Evolutionary conservation across 2,888 invertebrate species (phyloP).

Genomic region (Mimachlamys varia): DNA sequence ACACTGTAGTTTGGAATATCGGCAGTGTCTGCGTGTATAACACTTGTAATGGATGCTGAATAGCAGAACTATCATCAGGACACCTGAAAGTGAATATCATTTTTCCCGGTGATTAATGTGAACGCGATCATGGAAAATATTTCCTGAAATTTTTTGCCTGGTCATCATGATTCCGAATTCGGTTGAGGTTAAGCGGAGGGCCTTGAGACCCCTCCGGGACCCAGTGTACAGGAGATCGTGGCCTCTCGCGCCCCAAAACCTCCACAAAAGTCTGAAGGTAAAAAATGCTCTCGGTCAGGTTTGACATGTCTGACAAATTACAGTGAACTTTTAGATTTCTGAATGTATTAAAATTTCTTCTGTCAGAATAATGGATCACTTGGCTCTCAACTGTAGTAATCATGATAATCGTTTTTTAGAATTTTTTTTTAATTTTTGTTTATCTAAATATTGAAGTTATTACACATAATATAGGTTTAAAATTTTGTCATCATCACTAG

Average conservation of each 20-base stretch:
- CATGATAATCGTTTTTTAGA: too few species aligned
- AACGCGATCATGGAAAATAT: not conserved
- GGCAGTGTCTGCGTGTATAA: not conserved
- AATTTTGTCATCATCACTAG: too few species aligned
- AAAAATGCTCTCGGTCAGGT: conserved; percentile 39
- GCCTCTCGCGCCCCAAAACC: conserved; percentile 66
- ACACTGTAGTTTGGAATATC: not conserved
- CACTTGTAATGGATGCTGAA: not conserved
- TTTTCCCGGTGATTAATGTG: not conserved
- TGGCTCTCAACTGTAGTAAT: too few species aligned
- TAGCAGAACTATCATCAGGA: not conserved
- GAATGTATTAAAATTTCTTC: too few species aligned
- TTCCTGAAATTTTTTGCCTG: not conserved
- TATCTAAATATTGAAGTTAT: too few species aligned
- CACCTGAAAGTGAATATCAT: not conserved
- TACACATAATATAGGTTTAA: too few species aligned
- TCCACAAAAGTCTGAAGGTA: conserved; percentile 61
- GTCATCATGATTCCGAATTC: conserved; percentile 52
- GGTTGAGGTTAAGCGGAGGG: conserved; percentile 62
- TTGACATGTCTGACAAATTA: not conserved
- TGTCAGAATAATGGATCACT: too few species aligned
- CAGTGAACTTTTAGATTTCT: too few species aligned
- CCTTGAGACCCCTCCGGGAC: conserved; percentile 56
- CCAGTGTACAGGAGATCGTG: conserved; percentile 66
- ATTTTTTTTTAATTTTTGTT: too few species aligned